These are phyloP conservation scores for Cephalotes varians DNA, from an alignment of 2,888 invertebrate genomes.

Conservation along the genomic window DNA sequence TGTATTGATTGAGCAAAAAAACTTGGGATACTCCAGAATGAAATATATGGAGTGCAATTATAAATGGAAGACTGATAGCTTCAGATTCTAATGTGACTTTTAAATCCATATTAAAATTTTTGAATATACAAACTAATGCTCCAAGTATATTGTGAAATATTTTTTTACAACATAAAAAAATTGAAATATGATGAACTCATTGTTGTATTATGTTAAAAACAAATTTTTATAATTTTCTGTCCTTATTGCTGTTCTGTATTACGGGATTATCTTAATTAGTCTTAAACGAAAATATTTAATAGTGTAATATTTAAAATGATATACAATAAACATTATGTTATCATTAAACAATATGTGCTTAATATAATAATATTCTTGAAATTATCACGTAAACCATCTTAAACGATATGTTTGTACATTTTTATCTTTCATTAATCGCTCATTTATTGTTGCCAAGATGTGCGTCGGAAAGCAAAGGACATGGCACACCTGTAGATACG, in stretches of 20 bases:
- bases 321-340: slow-evolving; percentile 50
- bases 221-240: neutral
- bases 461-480: slow-evolving; percentile 82
- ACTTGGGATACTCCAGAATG: neutral
- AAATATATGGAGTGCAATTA: neutral
- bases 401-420: slow-evolving; percentile 12
- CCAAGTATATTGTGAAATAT: neutral
- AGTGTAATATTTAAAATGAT: slow-evolving; percentile 19
- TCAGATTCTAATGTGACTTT: neutral
- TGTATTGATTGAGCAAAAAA: neutral
- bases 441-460: slow-evolving; percentile 79
- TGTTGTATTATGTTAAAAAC: neutral
- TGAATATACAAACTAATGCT: neutral
- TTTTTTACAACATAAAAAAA: neutral
- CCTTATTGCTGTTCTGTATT: neutral
- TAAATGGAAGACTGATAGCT: neutral
- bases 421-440: slow-evolving; percentile 63
- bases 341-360: slow-evolving; percentile 6
- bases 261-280: neutral
- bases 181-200: neutral
- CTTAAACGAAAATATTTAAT: too few relatives aligned
- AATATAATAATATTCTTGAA: neutral
- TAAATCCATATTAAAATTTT: neutral
- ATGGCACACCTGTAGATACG: slow-evolving; percentile 82
- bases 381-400: neutral